Evolutionary conservation across 2,888 invertebrate species (phyloP).

Genomic region (Hyppa rectilinea): DNA sequence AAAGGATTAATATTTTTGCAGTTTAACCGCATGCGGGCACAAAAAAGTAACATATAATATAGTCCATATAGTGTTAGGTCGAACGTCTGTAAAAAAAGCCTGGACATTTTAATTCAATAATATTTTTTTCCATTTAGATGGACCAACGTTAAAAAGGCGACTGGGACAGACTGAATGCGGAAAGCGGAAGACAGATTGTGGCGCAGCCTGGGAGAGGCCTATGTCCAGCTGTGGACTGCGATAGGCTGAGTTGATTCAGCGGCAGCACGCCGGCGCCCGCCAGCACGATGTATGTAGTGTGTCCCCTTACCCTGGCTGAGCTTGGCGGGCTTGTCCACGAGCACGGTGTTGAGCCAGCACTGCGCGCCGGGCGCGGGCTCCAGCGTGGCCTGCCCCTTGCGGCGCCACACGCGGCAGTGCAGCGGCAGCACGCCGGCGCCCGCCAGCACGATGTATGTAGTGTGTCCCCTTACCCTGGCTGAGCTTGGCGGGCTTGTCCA

Average conservation of each 20-base stretch:
- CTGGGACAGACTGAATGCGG: too few relatives aligned
- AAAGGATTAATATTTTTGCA: too few relatives aligned
- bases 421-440: slow-evolving; percentile 94
- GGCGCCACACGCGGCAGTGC: slow-evolving; percentile 94
- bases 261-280: too few relatives aligned
- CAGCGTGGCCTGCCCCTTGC: slow-evolving; percentile 93
- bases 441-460: slow-evolving; percentile 90
- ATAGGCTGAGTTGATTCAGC: too few relatives aligned
- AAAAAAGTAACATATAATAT: not conserved
- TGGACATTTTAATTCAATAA: too few relatives aligned
- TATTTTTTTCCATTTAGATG: too few relatives aligned
- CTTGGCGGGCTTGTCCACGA: slow-evolving; percentile 94
- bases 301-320: slow-evolving; percentile 92
- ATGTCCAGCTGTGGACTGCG: too few relatives aligned
- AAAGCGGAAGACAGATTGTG: too few relatives aligned
- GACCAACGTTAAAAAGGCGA: too few relatives aligned
- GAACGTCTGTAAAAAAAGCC: too few relatives aligned
- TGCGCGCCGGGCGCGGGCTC: slow-evolving; percentile 93
- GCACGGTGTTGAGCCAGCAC: slow-evolving; percentile 96
- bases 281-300: not conserved
- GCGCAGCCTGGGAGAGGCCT: too few relatives aligned
- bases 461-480: slow-evolving; percentile 91
- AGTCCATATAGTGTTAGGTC: too few relatives aligned
- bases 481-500: slow-evolving; percentile 94
- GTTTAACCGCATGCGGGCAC: not conserved